A percentile compares a stretch with the other conserved stretches of the same genome.
These are phyloP conservation scores for Bursaphelenchus mucronatus DNA, from an alignment of 1,140 invertebrate species.

Conservation along the genomic window DNA sequence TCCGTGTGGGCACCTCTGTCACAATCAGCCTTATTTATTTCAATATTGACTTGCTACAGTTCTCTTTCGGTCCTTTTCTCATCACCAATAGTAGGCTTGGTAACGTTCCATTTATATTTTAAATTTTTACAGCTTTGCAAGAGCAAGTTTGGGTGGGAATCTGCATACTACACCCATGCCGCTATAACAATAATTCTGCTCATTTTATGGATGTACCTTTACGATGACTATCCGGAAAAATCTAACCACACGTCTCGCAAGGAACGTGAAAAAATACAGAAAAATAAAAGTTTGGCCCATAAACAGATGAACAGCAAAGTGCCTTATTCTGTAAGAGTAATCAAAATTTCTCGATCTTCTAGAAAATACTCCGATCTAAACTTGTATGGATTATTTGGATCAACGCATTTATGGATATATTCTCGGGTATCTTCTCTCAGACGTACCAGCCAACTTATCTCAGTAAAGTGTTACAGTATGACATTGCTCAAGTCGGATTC, in stretches of 20 bases:
- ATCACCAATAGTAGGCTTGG: slow-evolving; percentile 2
- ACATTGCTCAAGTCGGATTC: slow-evolving; percentile 15
- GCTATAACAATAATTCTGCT: slow-evolving; percentile 18
- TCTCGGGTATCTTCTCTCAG: slow-evolving; percentile 1
- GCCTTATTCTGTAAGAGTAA: slow-evolving; percentile 23
- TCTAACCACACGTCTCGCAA: slow-evolving; percentile 18
- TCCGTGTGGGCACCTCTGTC: slow-evolving; percentile 17
- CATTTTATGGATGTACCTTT: slow-evolving; percentile 28
- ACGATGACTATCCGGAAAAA: slow-evolving; percentile 30
- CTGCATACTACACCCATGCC: slow-evolving; percentile 29
- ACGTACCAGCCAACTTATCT: slow-evolving; percentile 20
- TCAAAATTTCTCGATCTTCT: not conserved
- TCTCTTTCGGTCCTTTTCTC: slow-evolving; percentile 6
- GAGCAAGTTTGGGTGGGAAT: slow-evolving; percentile 30
- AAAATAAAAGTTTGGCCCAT: slow-evolving; percentile 30
- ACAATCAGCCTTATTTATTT: slow-evolving; percentile 21
- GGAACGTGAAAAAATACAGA: slow-evolving; percentile 28
- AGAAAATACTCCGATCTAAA: too few relatives aligned
- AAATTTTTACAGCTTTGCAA: slow-evolving; percentile 11
- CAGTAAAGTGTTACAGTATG: slow-evolving; percentile 13
- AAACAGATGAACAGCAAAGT: slow-evolving; percentile 31
- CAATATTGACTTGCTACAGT: slow-evolving; percentile 29
- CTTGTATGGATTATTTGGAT: slow-evolving; percentile 5
- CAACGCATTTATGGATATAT: slow-evolving; percentile 13
- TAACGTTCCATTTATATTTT: not conserved